Base-by-base conservation (phyloP, 2,888 invertebrate species). In the Odontothrips loti region DNA sequence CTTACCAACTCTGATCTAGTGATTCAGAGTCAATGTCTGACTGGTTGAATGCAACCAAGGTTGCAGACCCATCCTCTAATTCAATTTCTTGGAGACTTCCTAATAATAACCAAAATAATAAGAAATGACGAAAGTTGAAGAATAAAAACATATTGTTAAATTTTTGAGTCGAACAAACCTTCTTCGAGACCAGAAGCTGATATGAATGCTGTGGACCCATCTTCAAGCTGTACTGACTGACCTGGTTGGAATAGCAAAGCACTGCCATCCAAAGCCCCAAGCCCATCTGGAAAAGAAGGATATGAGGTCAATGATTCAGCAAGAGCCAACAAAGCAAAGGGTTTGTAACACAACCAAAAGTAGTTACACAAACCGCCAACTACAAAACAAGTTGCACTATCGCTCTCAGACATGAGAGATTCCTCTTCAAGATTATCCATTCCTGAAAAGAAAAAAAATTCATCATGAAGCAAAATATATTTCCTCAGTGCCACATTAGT, bases 201-300 rank as follows among this genome's bases (percentile, higher is more conserved):
- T 75, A 84, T 83, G 81, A 83, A 85, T 34, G 84, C 84, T 20
- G 84, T 83, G 12, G 85, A 83, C 11, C 85, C 85, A 83, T 85
- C 85, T 81, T 85, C 85, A 80, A 85, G 80, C 78, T 84, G 83
- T 78, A 85, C 83, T n/a, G 84, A 82, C 80, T 84, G 84, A 80
- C 68, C 68, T 12, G 68, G 27, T 27, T 75, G 68, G 1, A 75
- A 27, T 1, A 75, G 27, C 10, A 75, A 27, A 10, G 68, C 27
- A 75, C 68, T 23, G 23, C 68, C 68, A 12, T 75, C 68, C 9
- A 75, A 27, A 27, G 23, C 68, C 12, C 68, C 27, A 6, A 75
- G 68, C 8, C 82, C 83, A 12, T 82, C 83, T 23, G 12, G 27
- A 75, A 75, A 27, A 1, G 11, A 75, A 1, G 10, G 12, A 12